These are phyloP conservation scores for Sesamia inferens DNA, from an alignment of 2,888 invertebrate species.

Conservation along the genomic window DNA sequence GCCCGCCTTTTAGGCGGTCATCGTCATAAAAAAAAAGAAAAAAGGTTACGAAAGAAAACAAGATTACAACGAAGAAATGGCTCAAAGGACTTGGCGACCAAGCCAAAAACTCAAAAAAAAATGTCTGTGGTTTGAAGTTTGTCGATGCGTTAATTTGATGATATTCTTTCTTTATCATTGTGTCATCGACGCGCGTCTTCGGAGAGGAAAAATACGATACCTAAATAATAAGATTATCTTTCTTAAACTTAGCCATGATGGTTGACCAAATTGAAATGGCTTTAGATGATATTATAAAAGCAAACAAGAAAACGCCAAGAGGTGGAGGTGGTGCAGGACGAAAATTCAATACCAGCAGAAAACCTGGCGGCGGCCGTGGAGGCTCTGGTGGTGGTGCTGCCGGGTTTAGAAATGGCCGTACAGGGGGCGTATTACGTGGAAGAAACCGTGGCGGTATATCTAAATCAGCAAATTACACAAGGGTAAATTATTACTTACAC, in stretches of 20 bases:
- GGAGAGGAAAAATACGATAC: conserved; percentile 34
- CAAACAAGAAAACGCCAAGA: conserved; percentile 93
- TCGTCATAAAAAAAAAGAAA: too few relatives aligned
- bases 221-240: conserved; percentile 4
- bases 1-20: too few relatives aligned
- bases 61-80: too few relatives aligned
- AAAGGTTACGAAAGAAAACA: too few relatives aligned
- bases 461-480: conserved; percentile 91
- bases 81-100: too few relatives aligned
- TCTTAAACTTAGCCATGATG: conserved; percentile 87
- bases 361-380: conserved; percentile 81
- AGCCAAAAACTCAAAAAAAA: too few relatives aligned
- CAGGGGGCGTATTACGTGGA: conserved; percentile 91
- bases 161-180: conserved; percentile 27
- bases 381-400: conserved; percentile 52
- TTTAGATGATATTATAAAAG: conserved; percentile 98
- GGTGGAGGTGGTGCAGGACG: conserved; percentile 89
- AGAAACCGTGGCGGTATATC: conserved; percentile 93
- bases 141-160: not conserved
- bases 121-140: not conserved
- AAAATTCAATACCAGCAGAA: conserved; percentile 83
- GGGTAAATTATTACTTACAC: conserved; percentile 90
- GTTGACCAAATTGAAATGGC: conserved; percentile 99
- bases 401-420: conserved; percentile 88
- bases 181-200: conserved; percentile 29